These are phyloP conservation scores for Harpegnathos saltator DNA, from an alignment of 1,140 invertebrate species.

Conservation along the genomic window DNA sequence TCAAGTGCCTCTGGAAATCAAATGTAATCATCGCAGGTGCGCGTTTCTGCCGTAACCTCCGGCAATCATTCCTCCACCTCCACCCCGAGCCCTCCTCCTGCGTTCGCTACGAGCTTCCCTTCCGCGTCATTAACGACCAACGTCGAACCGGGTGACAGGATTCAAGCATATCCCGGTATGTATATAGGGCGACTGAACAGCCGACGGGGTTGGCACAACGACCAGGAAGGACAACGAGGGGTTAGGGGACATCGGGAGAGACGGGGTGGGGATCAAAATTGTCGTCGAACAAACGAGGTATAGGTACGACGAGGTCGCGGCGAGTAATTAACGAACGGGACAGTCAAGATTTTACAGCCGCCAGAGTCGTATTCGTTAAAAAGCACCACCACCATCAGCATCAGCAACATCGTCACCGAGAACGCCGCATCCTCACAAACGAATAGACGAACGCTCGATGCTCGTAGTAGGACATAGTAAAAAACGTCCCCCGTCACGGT, in stretches of 20 bases:
- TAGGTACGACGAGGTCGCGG: slow-evolving; percentile 42
- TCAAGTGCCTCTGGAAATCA: slow-evolving; percentile 52
- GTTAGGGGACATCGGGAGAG: too few relatives aligned
- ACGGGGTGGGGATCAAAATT: slow-evolving; percentile 51
- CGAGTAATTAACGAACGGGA: slow-evolving; percentile 67
- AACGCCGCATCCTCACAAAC: background rate
- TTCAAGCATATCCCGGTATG: slow-evolving; percentile 11
- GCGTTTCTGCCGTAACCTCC: slow-evolving; percentile 11
- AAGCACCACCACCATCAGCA: slow-evolving; percentile 1
- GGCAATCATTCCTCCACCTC: slow-evolving; percentile 23
- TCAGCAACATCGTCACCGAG: background rate
- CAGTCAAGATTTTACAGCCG: slow-evolving; percentile 63
- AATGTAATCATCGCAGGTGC: slow-evolving; percentile 63
- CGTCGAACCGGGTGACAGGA: slow-evolving; percentile 31
- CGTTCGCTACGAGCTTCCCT: slow-evolving; percentile 16
- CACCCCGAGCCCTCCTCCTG: background rate
- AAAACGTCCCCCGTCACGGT: too few relatives aligned
- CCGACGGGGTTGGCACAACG: background rate
- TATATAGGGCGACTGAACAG: background rate
- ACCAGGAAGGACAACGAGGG: background rate
- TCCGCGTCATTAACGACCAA: slow-evolving; percentile 65
- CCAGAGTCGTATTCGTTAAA: slow-evolving; percentile 59
- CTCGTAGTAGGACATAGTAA: background rate
- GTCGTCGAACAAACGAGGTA: slow-evolving; percentile 49
- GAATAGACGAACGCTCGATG: background rate